phyloP scores from a whole-genome alignment of 1,140 invertebrate species.

The Musca domestica region DNA sequence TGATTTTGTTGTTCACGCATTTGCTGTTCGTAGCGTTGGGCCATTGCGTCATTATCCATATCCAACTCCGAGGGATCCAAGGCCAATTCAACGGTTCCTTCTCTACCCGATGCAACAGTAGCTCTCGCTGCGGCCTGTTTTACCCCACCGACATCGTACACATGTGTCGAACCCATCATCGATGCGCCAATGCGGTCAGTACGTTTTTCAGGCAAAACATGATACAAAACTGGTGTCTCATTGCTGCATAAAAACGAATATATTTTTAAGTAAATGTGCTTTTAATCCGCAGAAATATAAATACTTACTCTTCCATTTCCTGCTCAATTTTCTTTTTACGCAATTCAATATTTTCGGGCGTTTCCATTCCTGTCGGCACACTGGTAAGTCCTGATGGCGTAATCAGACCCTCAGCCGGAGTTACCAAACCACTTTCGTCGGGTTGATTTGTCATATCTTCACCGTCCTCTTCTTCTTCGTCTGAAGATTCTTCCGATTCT shows the following conservation, averaged over 20 bases:
- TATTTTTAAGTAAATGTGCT: constrained; percentile 14
- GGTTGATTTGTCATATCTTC: constrained; percentile 67
- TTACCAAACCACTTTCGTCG: constrained; percentile 72
- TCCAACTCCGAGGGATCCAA: constrained; percentile 97
- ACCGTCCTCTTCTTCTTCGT: constrained; percentile 79
- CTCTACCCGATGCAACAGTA: constrained; percentile 56
- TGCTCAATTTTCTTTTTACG: constrained; percentile 96
- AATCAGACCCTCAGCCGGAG: constrained; percentile 82
- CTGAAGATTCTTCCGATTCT: constrained; percentile 89
- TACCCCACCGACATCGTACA: constrained; percentile 77
- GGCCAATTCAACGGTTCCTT: constrained; percentile 85
- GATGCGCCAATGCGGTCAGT: constrained; percentile 84
- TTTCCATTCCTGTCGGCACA: constrained; percentile 93
- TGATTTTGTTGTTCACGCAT: constrained; percentile 87
- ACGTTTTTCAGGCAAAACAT: constrained; percentile 92
- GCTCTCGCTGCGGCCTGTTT: constrained; percentile 53
- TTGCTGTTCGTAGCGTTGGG: constrained; percentile 94
- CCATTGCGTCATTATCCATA: constrained; percentile 93
- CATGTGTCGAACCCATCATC: constrained; percentile 99
- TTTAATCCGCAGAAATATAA: constrained; percentile 18
- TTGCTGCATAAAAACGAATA: constrained; percentile 58
- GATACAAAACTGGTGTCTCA: constrained; percentile 88
- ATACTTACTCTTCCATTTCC: constrained; percentile 86
- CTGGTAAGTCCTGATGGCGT: constrained; percentile 95
- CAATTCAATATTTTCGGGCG: constrained; percentile 96